Evolutionary conservation across 2,797 vertebrate species (phyloP).

Genomic region (Amblyraja radiata): DNA sequence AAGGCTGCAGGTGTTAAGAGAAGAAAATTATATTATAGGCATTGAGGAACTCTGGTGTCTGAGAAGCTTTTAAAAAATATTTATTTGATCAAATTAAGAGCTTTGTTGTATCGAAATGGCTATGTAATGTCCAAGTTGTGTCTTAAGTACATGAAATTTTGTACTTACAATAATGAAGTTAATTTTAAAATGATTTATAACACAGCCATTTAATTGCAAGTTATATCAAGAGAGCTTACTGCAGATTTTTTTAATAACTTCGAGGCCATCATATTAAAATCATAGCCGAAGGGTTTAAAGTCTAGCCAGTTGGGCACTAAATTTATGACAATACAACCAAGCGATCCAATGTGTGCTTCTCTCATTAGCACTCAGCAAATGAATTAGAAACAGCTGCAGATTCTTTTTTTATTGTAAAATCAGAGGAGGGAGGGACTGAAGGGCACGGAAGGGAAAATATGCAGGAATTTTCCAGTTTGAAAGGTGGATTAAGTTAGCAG

Average conservation of each 20-base stretch:
- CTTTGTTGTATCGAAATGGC: neutral
- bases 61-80: slow-evolving; percentile 23
- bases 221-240: slow-evolving; percentile 26
- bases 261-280: slow-evolving; percentile 24
- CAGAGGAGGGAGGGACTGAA: neutral
- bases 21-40: neutral
- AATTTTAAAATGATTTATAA: slow-evolving; percentile 35
- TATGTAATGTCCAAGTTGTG: slow-evolving; percentile 2
- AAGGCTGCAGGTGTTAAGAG: slow-evolving; percentile 2
- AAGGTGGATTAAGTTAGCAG: neutral
- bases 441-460: neutral
- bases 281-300: neutral
- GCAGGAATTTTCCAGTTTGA: neutral
- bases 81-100: slow-evolving; percentile 34
- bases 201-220: slow-evolving; percentile 18
- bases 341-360: neutral
- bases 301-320: neutral
- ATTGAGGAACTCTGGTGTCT: slow-evolving; percentile 15
- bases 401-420: neutral
- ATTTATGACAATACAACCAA: neutral
- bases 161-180: slow-evolving; percentile 20
- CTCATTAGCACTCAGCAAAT: slow-evolving; percentile 1
- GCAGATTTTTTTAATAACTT: slow-evolving; percentile 26
- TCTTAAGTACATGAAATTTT: slow-evolving; percentile 26
- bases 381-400: no score